A percentile compares a stretch with the other conserved stretches of the same genome.
Conservation (phyloP, 2,797 vertebrate genomes). For the Synaphobranchus kaupii region DNA sequence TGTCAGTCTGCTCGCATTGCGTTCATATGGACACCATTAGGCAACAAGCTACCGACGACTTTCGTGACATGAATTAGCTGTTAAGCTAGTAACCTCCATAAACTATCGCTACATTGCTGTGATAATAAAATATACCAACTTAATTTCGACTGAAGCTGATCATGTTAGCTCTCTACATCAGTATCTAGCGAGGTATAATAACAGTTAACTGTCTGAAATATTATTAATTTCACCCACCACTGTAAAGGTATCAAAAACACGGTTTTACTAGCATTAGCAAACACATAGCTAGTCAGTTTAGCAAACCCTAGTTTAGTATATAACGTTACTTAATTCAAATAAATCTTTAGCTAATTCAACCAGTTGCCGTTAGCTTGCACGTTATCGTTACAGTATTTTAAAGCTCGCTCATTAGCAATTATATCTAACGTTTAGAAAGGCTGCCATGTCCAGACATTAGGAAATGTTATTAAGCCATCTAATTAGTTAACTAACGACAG, state of each 20-base stretch:
- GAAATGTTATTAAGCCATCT: background rate
- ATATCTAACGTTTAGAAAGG: background rate
- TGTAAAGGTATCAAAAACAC: background rate
- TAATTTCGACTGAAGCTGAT: no score
- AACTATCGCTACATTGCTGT: background rate
- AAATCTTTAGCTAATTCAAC: background rate
- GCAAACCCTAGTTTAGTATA: background rate
- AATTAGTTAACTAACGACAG: background rate
- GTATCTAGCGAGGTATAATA: background rate
- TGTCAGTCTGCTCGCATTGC: no score
- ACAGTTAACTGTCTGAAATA: background rate
- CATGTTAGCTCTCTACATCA: background rate
- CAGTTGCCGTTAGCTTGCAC: background rate
- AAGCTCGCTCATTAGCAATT: background rate
- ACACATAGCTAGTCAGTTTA: background rate
- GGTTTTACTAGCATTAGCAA: background rate
- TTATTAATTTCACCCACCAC: background rate
- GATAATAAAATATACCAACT: no score
- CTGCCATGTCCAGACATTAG: background rate
- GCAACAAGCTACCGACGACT: background rate
- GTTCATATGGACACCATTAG: background rate
- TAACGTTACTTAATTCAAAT: background rate
- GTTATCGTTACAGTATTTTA: background rate
- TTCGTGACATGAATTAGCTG: background rate
- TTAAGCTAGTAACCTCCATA: background rate